Percentiles rank a stretch among this genome's conserved stretches.
phyloP scores from a whole-genome alignment of 2,113 vertebrate genomes.

The Gallinago undulata region DNA sequence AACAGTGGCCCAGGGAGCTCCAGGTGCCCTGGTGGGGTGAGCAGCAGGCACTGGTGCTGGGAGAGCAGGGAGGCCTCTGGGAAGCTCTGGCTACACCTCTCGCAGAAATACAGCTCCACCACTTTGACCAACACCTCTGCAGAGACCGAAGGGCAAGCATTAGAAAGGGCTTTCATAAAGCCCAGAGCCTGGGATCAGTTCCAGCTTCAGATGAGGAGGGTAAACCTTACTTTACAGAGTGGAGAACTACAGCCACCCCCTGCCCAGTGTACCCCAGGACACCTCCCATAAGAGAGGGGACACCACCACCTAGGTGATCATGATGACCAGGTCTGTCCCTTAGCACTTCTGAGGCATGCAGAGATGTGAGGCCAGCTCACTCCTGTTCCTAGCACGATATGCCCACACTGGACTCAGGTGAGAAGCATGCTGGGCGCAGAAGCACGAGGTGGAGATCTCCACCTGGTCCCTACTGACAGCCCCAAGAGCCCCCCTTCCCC shows the following conservation, averaged over 20 bases:
- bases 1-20: constrained; percentile 1
- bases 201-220: neutral
- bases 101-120: constrained; percentile 72
- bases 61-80: constrained; percentile 64
- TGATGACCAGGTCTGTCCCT: fast-evolving
- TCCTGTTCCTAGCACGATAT: neutral
- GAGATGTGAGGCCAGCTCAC: neutral
- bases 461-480: neutral
- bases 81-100: constrained; percentile 75
- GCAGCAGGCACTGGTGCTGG: constrained; percentile 69
- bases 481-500: fast-evolving
- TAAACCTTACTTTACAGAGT: neutral
- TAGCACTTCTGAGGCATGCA: neutral
- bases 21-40: neutral
- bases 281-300: neutral
- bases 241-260: neutral
- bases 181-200: neutral
- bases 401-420: fast-evolving
- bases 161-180: neutral
- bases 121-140: constrained; percentile 79
- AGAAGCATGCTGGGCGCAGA: neutral
- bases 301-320: neutral
- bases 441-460: neutral
- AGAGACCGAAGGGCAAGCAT: neutral
- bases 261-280: neutral